phyloP scores from a whole-genome alignment of 2,888 invertebrate species.

The Piscicola geometra region DNA sequence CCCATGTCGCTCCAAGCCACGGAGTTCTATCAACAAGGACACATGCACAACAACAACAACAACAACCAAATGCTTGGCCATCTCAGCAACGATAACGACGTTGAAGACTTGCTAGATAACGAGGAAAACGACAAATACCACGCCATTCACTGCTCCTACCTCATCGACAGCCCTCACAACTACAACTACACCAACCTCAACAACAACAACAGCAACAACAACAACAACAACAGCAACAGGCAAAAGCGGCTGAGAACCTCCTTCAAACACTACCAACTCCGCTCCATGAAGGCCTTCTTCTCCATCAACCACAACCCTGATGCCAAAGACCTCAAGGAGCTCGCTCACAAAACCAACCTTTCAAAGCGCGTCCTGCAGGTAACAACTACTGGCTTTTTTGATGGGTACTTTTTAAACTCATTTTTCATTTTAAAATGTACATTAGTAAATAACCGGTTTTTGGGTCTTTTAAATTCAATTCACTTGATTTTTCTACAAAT shows the following conservation, averaged over 20 bases:
- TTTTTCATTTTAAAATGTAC: too few relatives aligned
- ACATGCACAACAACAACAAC: neutral
- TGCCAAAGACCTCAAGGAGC: conserved; percentile 93
- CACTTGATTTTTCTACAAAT: neutral
- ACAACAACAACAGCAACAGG: conserved; percentile 39
- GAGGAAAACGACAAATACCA: conserved; percentile 40
- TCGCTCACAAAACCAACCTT: conserved; percentile 95
- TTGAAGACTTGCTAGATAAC: neutral
- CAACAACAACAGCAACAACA: conserved; percentile 13
- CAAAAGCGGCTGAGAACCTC: conserved; percentile 95
- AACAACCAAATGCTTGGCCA: neutral
- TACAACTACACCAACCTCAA: neutral
- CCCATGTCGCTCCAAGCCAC: conserved; percentile 1
- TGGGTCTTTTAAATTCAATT: too few relatives aligned
- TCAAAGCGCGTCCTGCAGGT: conserved; percentile 96
- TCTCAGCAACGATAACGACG: conserved; percentile 10
- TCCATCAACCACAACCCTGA: conserved; percentile 98
- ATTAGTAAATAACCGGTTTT: too few relatives aligned
- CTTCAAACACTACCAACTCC: conserved; percentile 95
- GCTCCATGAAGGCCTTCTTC: conserved; percentile 98
- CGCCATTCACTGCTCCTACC: conserved; percentile 14
- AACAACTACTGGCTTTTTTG: too few relatives aligned
- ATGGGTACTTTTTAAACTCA: too few relatives aligned
- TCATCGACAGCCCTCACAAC: conserved; percentile 8
- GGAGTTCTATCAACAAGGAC: neutral